Base-by-base conservation (phyloP, 2,113 vertebrate genomes). In the Xiphophorus hellerii region DNA sequence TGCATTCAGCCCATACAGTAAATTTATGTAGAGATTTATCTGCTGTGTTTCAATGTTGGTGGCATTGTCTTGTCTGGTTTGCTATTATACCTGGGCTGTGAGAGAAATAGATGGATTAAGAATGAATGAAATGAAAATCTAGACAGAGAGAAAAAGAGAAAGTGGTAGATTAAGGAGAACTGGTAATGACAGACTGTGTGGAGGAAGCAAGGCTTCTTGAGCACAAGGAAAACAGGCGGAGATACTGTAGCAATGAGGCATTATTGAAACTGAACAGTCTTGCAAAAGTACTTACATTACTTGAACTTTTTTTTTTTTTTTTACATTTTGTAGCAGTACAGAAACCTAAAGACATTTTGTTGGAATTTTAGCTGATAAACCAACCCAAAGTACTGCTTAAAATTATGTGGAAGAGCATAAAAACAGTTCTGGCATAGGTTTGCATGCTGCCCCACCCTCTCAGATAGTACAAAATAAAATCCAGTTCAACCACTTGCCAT, bases 161-260 rank as follows among this genome's bases (percentile, higher is more conserved):
- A 31, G 64, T 17, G 73, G 64, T 63, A 69, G 22, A 66, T 58
- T 30, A 60, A 80, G 62, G 25, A 77, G 73, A 62, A 73, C 0
- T 31, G 63, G 74, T 42, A 54, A 67, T 83, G 82, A 83, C 86
- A 86, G 87, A 70, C 75, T 83, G 77, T 88, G 87, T 84, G 84
- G 85, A 85, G 86, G 84, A 90, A 79, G 84, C 69, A 37, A 71
- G 76, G 81, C 79, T 81, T 78, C 60, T 67, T 17, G 37, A 72
- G 67, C 77, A 63, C 51, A 28, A 1, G 58, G 54, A 82, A 62
- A 85, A 68, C 65, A 80, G 74, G 44, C 14, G 0, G 44, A 20
- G 17, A 48, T 4, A 35, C 31, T 60, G 54, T 22, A 14, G 63
- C 37, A 58, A 12, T 37, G 17, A 62, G 39, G 58, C 28, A 72